These are phyloP conservation scores for Entelurus aequoreus DNA, from an alignment of 2,113 vertebrate genomes.

Conservation along the genomic window DNA sequence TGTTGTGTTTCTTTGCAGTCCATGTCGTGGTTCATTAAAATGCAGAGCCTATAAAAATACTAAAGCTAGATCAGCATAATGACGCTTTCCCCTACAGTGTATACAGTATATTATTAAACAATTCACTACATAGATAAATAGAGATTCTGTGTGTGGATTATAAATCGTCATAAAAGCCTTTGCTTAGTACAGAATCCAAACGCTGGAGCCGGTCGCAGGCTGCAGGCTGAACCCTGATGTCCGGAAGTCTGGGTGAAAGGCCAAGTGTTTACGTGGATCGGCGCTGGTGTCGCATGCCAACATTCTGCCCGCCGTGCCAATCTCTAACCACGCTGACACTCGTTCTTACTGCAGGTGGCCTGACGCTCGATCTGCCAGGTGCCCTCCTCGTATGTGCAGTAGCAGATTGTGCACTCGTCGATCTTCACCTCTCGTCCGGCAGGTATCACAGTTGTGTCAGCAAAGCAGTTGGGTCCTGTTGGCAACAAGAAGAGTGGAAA, in stretches of 20 bases:
- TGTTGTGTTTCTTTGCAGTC: constrained; percentile 52
- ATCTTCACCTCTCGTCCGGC: constrained; percentile 95
- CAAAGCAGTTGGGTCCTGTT: constrained; percentile 95
- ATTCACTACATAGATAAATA: constrained; percentile 76
- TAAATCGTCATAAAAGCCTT: constrained; percentile 73
- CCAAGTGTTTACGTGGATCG: constrained; percentile 37
- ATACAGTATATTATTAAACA: constrained; percentile 54
- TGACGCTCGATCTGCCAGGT: constrained; percentile 95
- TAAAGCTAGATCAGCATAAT: constrained; percentile 59
- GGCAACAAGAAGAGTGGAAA: constrained; percentile 26
- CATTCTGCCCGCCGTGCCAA: constrained; percentile 19
- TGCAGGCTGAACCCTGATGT: constrained; percentile 45
- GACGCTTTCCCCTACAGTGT: constrained; percentile 33
- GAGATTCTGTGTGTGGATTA: constrained; percentile 74
- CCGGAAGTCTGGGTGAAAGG: constrained; percentile 53
- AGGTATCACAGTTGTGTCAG: constrained; percentile 90
- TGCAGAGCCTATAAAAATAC: constrained; percentile 76
- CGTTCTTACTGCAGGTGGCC: constrained; percentile 94
- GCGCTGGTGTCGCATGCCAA: constrained; percentile 28
- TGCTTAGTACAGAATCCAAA: constrained; percentile 53
- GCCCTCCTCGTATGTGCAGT: constrained; percentile 96
- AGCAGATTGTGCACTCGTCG: constrained; percentile 94
- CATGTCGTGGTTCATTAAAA: constrained; percentile 69
- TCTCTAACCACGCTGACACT: constrained; percentile 87
- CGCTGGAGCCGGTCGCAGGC: constrained; percentile 37